phyloP scores from a whole-genome alignment of 2,797 vertebrate genomes.

The Periparus ater region DNA sequence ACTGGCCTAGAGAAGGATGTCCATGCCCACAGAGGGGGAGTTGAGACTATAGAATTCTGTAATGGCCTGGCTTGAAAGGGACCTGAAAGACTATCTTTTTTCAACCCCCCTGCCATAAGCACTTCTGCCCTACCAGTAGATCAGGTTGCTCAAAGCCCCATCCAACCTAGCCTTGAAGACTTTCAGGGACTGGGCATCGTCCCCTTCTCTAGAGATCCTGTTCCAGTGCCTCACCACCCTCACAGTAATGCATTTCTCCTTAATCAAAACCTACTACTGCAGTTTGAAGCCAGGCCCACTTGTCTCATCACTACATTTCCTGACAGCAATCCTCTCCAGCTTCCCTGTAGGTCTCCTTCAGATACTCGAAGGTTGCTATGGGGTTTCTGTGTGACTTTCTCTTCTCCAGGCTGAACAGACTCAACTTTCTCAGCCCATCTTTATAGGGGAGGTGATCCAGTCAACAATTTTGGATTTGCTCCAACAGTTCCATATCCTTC shows the following conservation, averaged over 20 bases:
- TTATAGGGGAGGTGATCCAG: not conserved
- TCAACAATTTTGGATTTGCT: not conserved
- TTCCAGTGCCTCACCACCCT: not conserved
- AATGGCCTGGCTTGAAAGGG: not conserved
- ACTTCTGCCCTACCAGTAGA: not conserved
- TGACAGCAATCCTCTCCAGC: not conserved
- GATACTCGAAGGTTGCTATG: not conserved
- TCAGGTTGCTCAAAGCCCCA: not conserved
- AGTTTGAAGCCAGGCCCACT: not conserved
- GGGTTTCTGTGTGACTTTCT: rapidly evolving
- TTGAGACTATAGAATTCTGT: not conserved
- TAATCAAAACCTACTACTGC: not conserved
- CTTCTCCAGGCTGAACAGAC: not conserved
- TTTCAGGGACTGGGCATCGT: not conserved
- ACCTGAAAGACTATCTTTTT: not conserved
- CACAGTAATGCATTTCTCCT: not conserved
- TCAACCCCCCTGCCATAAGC: not conserved
- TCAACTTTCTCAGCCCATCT: not conserved
- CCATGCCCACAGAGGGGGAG: not conserved
- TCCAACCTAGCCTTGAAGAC: not conserved
- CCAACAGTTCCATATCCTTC: not conserved
- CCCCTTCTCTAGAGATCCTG: not conserved
- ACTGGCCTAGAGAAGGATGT: not conserved
- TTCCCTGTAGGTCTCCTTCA: not conserved
- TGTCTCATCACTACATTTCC: not conserved